Conservation (phyloP, 2,888 invertebrate species). For the Tolmerus cingulatus region DNA sequence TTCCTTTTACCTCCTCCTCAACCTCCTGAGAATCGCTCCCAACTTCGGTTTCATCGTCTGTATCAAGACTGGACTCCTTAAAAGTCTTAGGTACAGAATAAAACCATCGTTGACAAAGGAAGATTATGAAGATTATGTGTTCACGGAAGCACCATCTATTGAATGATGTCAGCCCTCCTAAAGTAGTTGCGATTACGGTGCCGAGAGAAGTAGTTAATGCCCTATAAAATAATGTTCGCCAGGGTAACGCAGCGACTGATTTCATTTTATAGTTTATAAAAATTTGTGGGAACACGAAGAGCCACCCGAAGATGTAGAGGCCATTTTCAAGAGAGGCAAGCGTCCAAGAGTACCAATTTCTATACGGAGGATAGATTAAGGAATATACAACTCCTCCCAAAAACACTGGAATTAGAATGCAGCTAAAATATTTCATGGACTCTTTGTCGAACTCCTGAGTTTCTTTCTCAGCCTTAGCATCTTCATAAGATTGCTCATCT, state of each 20-base stretch:
- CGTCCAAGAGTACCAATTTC: slow-evolving; percentile 97
- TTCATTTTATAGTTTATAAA: slow-evolving; percentile 97
- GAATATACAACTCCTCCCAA: slow-evolving; percentile 89
- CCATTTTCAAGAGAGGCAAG: slow-evolving; percentile 92
- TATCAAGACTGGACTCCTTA: slow-evolving; percentile 69
- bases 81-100: slow-evolving; percentile 93
- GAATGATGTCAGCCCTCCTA: slow-evolving; percentile 89
- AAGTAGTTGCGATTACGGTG: slow-evolving; percentile 96
- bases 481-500: slow-evolving; percentile 50
- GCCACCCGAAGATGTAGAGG: slow-evolving; percentile 97
- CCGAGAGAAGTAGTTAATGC: slow-evolving; percentile 98
- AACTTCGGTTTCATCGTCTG: slow-evolving; percentile 59
- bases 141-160: slow-evolving; percentile 97
- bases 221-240: slow-evolving; percentile 98
- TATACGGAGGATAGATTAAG: slow-evolving; percentile 93
- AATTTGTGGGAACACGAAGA: slow-evolving; percentile 98
- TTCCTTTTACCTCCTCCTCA: neutral
- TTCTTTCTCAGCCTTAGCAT: slow-evolving; percentile 72
- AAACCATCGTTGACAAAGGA: slow-evolving; percentile 95
- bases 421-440: slow-evolving; percentile 91
- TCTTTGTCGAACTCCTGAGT: slow-evolving; percentile 90
- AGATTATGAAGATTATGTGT: slow-evolving; percentile 91
- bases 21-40: neutral
- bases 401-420: slow-evolving; percentile 89
- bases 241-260: slow-evolving; percentile 96